Percentiles rank a stretch among this genome's conserved stretches.
These are phyloP conservation scores for Thera britannica DNA, from an alignment of 2,888 invertebrate species.

Conservation along the genomic window DNA sequence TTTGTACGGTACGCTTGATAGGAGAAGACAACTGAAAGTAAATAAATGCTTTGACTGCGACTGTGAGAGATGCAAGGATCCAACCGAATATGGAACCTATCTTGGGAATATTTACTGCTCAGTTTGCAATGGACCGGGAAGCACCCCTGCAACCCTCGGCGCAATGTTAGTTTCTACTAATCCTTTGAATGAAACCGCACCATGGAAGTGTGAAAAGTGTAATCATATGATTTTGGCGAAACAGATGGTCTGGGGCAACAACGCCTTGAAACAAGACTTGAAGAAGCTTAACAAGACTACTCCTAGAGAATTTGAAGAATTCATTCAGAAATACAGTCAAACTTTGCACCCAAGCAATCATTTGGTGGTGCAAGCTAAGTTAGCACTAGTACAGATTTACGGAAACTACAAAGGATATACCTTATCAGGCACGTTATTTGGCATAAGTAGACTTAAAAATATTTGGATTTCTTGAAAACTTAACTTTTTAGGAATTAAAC, in stretches of 20 bases:
- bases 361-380: slow-evolving; percentile 88
- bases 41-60: slow-evolving; percentile 89
- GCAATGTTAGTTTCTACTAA: slow-evolving; percentile 85
- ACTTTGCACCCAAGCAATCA: slow-evolving; percentile 88
- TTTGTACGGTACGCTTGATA: slow-evolving; percentile 87
- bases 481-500: background rate
- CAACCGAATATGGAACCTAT: slow-evolving; percentile 87
- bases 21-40: slow-evolving; percentile 85
- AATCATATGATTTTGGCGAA: slow-evolving; percentile 82
- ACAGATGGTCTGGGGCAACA: slow-evolving; percentile 86
- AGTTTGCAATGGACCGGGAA: slow-evolving; percentile 82
- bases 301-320: slow-evolving; percentile 85
- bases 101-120: slow-evolving; percentile 87
- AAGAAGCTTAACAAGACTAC: slow-evolving; percentile 79
- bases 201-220: slow-evolving; percentile 88
- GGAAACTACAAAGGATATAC: slow-evolving; percentile 85
- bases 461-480: too few relatives aligned
- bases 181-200: slow-evolving; percentile 84
- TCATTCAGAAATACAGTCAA: slow-evolving; percentile 86
- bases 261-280: slow-evolving; percentile 86
- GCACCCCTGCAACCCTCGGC: slow-evolving; percentile 50
- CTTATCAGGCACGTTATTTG: slow-evolving; percentile 73
- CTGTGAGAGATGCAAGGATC: slow-evolving; percentile 88
- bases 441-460: too few relatives aligned
- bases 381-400: slow-evolving; percentile 88